Base-by-base conservation (phyloP, 2,888 invertebrate genomes). In the Drosophila neonasuta region DNA sequence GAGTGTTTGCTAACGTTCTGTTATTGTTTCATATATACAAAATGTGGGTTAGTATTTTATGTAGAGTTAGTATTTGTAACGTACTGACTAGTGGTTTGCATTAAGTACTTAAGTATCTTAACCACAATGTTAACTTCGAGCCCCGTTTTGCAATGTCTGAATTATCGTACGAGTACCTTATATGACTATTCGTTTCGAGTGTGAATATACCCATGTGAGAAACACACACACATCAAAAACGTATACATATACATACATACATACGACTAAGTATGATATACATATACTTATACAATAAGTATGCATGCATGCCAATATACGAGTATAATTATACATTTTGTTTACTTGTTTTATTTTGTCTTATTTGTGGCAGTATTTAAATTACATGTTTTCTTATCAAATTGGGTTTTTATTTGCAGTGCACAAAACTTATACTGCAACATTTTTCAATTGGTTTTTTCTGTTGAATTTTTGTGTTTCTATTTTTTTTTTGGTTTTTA, bases 111-210 rank as follows among this genome's bases (percentile, higher is more conserved):
- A 71, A 56, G 56, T 48, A 69, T 72, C 85, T 85, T 85, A 85
- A 71, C 63, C 73, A 68, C 88, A 88, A 90, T 90, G 90, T 90
- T 90, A 90, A 91, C 90, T 90, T 90, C 87, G 89, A 89, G 88
- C 89, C 88, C 86, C 87, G 81, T 86, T 77, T 75, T 79, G 74
- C 74, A 68, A 65, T 84, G 63, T 74, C 56, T 62, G 57, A 77
- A 59, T 52, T 73, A 68, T 77, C 73, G 24, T 72, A 77, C 67
- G 62, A 72, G 73, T 77, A 51, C 36, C 85, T 86, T 86, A 86
- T 42, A 55, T 60, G 48, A 54, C 79, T 86, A 84, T 39, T 60
- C 61, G 15, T 57, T 56, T 67, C 20, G 50, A 29, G 46, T 62
- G 56, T 60, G 55, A 57, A 41, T 8, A 49, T 36, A 24, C 45